Conservation (phyloP, 1,140 invertebrate genomes). For the Contarinia nasturtii region DNA sequence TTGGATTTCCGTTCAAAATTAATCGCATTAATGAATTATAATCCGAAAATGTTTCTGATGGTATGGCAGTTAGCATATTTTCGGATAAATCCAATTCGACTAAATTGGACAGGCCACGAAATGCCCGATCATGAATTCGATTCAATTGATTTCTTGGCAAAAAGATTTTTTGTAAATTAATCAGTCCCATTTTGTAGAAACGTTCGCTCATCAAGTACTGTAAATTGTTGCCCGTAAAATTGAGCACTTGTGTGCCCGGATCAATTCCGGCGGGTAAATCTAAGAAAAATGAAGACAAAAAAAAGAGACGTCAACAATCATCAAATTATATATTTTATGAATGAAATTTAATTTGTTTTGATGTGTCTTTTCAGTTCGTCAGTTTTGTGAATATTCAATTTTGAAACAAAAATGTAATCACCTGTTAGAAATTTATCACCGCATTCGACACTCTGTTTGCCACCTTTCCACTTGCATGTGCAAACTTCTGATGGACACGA, state of each 20-base stretch:
- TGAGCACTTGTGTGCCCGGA: conserved; percentile 73
- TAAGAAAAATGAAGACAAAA: too few relatives aligned
- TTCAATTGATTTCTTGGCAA: conserved; percentile 54
- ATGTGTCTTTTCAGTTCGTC: too few relatives aligned
- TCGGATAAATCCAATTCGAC: conserved; percentile 74
- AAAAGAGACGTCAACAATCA: too few relatives aligned
- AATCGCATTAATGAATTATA: conserved; percentile 64
- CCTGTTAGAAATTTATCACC: conserved; percentile 48
- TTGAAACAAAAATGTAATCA: too few relatives aligned
- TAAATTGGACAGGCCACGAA: conserved; percentile 65
- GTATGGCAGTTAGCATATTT: conserved; percentile 57
- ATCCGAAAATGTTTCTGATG: conserved; percentile 54
- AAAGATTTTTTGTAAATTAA: conserved; percentile 76
- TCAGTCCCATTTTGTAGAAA: conserved; percentile 54
- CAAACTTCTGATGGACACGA: conserved; percentile 55
- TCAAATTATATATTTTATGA: too few relatives aligned
- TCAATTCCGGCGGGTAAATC: conserved; percentile 62
- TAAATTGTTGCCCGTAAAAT: conserved; percentile 64
- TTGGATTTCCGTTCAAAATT: conserved; percentile 60
- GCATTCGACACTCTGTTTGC: conserved; percentile 78
- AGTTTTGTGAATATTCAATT: too few relatives aligned
- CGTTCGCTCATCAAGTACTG: conserved; percentile 51
- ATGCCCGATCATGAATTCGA: conserved; percentile 56
- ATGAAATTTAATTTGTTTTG: too few relatives aligned
- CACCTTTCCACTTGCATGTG: conserved; percentile 78